phyloP scores from a whole-genome alignment of 2,113 vertebrate species.

The Chaetodon auriga region DNA sequence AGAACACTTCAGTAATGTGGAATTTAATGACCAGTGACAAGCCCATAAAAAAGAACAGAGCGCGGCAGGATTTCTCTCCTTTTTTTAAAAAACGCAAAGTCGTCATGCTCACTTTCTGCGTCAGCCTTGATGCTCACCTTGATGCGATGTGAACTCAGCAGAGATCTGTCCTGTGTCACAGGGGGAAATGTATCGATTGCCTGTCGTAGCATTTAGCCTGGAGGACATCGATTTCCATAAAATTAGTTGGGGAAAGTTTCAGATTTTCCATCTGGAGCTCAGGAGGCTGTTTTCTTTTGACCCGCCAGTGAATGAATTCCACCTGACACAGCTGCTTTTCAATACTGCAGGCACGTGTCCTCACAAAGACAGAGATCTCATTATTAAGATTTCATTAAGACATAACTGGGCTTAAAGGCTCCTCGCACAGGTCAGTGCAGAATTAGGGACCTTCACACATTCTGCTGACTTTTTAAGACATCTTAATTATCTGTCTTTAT shows the following conservation, averaged over 20 bases:
- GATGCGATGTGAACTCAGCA: conserved; percentile 51
- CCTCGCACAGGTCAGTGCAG: background rate
- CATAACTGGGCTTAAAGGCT: background rate
- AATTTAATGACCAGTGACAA: conserved; percentile 75
- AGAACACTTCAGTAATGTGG: conserved; percentile 70
- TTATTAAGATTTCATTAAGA: background rate
- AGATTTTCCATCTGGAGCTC: conserved; percentile 38
- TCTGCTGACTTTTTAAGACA: background rate
- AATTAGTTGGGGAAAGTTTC: conserved; percentile 32
- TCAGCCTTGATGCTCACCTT: conserved; percentile 65
- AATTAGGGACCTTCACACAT: background rate
- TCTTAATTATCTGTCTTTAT: background rate
- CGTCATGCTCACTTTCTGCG: conserved; percentile 49
- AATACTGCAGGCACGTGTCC: background rate
- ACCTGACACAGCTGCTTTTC: conserved; percentile 8
- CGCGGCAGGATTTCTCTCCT: conserved; percentile 35
- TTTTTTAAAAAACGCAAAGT: conserved; percentile 37
- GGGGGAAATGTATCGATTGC: conserved; percentile 39
- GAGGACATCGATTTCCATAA: conserved; percentile 53
- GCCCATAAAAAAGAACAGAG: conserved; percentile 65
- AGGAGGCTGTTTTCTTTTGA: conserved; percentile 32
- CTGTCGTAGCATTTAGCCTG: conserved; percentile 53
- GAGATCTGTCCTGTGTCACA: conserved; percentile 39
- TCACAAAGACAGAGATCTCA: background rate
- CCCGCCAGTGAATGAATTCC: conserved; percentile 4